Conservation (phyloP, 1,140 invertebrate species). For the Drosophila varians region DNA sequence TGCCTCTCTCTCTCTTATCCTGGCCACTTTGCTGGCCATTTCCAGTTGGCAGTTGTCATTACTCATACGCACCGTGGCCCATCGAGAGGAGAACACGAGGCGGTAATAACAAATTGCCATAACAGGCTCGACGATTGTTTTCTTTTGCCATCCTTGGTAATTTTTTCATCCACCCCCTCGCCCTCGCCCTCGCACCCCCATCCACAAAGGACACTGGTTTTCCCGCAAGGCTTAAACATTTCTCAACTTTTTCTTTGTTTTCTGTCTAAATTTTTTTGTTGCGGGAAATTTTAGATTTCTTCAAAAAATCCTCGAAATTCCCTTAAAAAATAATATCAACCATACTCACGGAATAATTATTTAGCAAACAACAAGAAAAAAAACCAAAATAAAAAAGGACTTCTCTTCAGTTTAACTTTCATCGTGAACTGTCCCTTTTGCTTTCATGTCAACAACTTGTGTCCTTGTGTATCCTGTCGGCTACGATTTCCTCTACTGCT, state of each 20-base stretch:
- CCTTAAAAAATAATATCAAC: too few relatives aligned
- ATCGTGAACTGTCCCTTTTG: not conserved
- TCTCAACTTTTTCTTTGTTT: slow-evolving; percentile 35
- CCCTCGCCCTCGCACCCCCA: too few relatives aligned
- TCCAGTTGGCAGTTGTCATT: slow-evolving; percentile 66
- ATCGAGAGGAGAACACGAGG: slow-evolving; percentile 12
- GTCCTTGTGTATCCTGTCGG: slow-evolving; percentile 24
- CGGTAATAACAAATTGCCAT: slow-evolving; percentile 69
- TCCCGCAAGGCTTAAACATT: slow-evolving; percentile 28
- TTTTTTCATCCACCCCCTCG: not conserved
- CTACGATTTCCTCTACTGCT: slow-evolving; percentile 18
- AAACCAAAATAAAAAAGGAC: not conserved
- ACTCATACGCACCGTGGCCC: slow-evolving; percentile 71
- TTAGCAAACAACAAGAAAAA: not conserved
- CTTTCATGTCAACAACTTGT: slow-evolving; percentile 21
- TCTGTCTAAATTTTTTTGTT: slow-evolving; percentile 1
- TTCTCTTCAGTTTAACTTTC: not conserved
- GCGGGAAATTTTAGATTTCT: not conserved
- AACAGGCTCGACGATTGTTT: slow-evolving; percentile 61
- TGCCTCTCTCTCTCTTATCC: not conserved
- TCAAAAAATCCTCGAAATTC: not conserved
- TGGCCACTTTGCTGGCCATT: slow-evolving; percentile 44
- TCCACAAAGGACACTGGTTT: not conserved
- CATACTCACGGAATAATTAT: slow-evolving; percentile 8
- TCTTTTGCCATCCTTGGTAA: slow-evolving; percentile 17